A percentile compares a stretch with the other conserved stretches of the same genome.
Evolutionary conservation across 2,113 vertebrate genomes (phyloP).

Genomic region (Caretta caretta): DNA sequence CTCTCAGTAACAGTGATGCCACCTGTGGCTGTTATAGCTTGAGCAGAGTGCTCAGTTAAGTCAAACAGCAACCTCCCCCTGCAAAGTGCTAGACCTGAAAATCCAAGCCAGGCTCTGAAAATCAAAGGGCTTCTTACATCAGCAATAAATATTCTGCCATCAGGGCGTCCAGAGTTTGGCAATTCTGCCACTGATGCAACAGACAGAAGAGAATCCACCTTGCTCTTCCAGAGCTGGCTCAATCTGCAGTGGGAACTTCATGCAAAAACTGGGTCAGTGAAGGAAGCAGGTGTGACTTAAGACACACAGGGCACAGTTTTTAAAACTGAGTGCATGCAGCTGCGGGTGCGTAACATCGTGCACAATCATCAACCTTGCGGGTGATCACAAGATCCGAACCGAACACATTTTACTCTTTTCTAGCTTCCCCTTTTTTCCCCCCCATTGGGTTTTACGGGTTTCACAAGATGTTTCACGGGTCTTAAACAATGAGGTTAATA

Average conservation of each 20-base stretch:
- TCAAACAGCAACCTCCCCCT: not conserved
- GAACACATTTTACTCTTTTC: not conserved
- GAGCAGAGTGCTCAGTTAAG: not conserved
- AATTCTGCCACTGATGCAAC: not conserved
- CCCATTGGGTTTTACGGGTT: not conserved
- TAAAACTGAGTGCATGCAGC: not conserved
- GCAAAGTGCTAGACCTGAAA: not conserved
- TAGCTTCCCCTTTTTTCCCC: not conserved
- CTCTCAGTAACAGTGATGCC: not conserved
- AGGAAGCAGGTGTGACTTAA: not conserved
- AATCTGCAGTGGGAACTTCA: not conserved
- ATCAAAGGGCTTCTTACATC: not conserved
- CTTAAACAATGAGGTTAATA: accelerated
- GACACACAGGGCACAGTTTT: not conserved
- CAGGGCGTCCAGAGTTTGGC: not conserved
- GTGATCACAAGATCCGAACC: not conserved
- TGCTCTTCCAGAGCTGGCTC: not conserved
- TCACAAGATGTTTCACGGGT: accelerated
- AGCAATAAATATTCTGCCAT: not conserved
- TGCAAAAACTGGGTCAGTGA: not conserved
- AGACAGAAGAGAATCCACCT: not conserved
- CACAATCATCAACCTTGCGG: not conserved
- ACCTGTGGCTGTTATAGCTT: not conserved
- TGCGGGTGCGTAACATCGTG: not conserved
- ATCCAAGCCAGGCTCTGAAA: not conserved